Conservation (phyloP, 1,140 invertebrate species). For the Cyphomyrmex costatus region DNA sequence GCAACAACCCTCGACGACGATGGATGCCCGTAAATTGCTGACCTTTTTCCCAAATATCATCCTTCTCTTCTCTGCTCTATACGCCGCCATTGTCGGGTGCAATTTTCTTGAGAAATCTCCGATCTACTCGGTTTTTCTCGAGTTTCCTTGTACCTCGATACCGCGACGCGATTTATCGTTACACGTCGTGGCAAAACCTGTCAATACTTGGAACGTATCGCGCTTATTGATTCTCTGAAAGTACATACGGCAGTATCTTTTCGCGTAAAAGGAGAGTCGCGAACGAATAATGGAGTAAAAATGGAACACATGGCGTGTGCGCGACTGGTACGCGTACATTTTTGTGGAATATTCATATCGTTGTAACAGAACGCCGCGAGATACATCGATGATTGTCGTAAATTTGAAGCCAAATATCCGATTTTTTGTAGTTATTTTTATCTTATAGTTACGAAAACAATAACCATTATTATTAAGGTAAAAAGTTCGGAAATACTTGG, state of each 20-base stretch:
- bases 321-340: conserved; percentile 19
- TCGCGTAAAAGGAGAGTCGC: not conserved
- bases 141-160: not conserved
- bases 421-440: not conserved
- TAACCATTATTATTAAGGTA: not conserved
- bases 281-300: conserved; percentile 19
- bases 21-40: conserved; percentile 63
- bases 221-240: conserved; percentile 24
- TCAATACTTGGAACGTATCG: conserved; percentile 29
- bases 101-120: conserved; percentile 54
- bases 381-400: not conserved
- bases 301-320: too few relatives aligned
- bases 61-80: not conserved
- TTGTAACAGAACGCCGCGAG: not conserved
- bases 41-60: conserved; percentile 59
- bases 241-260: not conserved
- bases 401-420: not conserved
- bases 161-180: conserved; percentile 35
- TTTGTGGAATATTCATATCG: not conserved
- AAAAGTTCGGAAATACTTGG: not conserved
- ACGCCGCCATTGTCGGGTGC: conserved; percentile 14
- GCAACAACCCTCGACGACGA: conserved; percentile 56
- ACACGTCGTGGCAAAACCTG: not conserved
- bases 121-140: conserved; percentile 11
- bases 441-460: not conserved